Evolutionary conservation across 2,113 vertebrate species (phyloP).

Genomic region (Amblyopsis rosae): DNA sequence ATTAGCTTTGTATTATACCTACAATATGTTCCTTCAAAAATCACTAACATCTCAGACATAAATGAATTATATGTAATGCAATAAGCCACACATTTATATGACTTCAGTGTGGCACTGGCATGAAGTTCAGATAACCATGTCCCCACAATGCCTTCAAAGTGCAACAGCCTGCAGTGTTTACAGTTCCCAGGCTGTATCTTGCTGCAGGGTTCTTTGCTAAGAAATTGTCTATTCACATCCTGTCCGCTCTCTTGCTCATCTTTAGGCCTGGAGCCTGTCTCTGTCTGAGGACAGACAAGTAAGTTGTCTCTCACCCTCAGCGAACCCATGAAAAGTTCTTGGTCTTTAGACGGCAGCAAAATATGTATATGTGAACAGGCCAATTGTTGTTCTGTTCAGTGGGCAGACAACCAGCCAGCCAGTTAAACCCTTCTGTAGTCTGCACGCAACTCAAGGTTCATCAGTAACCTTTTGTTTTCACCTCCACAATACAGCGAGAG

Average conservation of each 20-base stretch:
- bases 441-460: slow-evolving; percentile 10
- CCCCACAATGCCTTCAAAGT: neutral
- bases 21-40: too few species aligned
- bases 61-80: slow-evolving; percentile 36
- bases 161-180: slow-evolving; percentile 47
- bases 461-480: slow-evolving; percentile 30
- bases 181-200: slow-evolving; percentile 41
- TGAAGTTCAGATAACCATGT: slow-evolving; percentile 21
- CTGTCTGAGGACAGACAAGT: too few species aligned
- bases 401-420: neutral
- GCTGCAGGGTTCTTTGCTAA: slow-evolving; percentile 37
- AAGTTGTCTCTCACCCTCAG: neutral
- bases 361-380: slow-evolving; percentile 26
- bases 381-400: neutral
- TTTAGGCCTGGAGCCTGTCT: slow-evolving; percentile 7
- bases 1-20: slow-evolving; percentile 40
- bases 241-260: slow-evolving; percentile 14
- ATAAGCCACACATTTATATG: slow-evolving; percentile 34
- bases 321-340: slow-evolving; percentile 22
- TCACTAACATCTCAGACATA: slow-evolving; percentile 6
- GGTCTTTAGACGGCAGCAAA: slow-evolving; percentile 22
- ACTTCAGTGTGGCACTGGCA: slow-evolving; percentile 30
- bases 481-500: slow-evolving; percentile 12
- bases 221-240: slow-evolving; percentile 16
- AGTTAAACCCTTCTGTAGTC: slow-evolving; percentile 2